Conservation (phyloP, 2,888 invertebrate genomes). For the Sicus ferrugineus region DNA sequence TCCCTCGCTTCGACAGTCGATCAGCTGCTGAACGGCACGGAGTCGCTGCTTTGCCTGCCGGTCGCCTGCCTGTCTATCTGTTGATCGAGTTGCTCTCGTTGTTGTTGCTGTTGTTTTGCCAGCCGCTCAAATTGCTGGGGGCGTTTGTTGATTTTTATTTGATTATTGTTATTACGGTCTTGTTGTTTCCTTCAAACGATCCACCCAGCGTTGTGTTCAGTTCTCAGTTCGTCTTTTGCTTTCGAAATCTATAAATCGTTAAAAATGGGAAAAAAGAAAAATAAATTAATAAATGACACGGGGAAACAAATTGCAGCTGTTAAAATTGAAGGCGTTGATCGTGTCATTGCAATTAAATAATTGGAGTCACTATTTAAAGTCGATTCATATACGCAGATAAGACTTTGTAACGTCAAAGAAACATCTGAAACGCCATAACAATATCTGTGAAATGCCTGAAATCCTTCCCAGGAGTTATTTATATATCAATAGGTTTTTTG, state of each 20-base stretch:
- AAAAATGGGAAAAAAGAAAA: not conserved
- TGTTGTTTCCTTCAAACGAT: conserved; percentile 18
- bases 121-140: conserved; percentile 21
- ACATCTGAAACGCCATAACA: no score
- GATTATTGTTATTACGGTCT: conserved; percentile 22
- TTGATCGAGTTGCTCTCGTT: not conserved
- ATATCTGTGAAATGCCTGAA: no score
- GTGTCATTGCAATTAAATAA: not conserved
- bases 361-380: no score
- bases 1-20: not conserved
- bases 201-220: conserved; percentile 10
- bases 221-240: conserved; percentile 43
- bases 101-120: not conserved
- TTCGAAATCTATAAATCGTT: conserved; percentile 48
- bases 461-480: no score
- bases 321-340: no score
- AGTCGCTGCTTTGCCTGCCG: not conserved
- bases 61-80: not conserved
- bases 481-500: no score
- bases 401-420: no score
- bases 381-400: no score
- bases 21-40: not conserved
- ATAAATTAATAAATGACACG: conserved; percentile 34
- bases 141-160: conserved; percentile 44
- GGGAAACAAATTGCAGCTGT: not conserved